These are phyloP conservation scores for Synanceia verrucosa DNA, from an alignment of 2,797 vertebrate species.

Conservation along the genomic window DNA sequence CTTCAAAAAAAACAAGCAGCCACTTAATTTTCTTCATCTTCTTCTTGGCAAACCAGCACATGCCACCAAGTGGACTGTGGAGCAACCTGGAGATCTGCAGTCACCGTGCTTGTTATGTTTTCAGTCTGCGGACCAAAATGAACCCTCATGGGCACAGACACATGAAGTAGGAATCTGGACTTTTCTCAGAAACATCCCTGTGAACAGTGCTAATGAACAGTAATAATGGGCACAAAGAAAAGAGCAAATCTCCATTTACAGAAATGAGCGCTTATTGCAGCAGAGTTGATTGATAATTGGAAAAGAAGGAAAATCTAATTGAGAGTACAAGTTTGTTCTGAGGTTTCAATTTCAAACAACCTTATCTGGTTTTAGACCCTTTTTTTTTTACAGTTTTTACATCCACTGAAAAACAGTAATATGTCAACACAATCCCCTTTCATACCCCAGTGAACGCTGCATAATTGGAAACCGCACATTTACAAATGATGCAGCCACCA, in stretches of 20 bases:
- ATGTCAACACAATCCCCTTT: constrained; percentile 23
- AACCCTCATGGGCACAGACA: no score
- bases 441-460: constrained; percentile 24
- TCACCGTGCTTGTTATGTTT: no score
- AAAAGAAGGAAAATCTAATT: background rate
- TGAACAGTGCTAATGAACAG: background rate
- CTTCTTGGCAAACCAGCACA: no score
- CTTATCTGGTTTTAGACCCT: background rate
- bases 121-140: no score
- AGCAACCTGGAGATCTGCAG: no score
- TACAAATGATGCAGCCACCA: constrained; percentile 39
- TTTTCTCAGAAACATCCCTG: background rate
- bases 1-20: no score
- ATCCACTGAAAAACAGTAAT: constrained; percentile 20
- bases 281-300: background rate
- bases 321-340: background rate
- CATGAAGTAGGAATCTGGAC: no score
- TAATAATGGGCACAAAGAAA: no score
- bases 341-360: background rate
- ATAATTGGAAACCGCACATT: constrained; percentile 54
- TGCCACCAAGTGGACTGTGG: no score
- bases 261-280: background rate
- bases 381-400: constrained; percentile 6
- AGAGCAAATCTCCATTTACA: background rate
- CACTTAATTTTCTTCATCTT: no score